Evolutionary conservation across 1,140 invertebrate species (phyloP).

Genomic region (Drosophila micromelanica): DNA sequence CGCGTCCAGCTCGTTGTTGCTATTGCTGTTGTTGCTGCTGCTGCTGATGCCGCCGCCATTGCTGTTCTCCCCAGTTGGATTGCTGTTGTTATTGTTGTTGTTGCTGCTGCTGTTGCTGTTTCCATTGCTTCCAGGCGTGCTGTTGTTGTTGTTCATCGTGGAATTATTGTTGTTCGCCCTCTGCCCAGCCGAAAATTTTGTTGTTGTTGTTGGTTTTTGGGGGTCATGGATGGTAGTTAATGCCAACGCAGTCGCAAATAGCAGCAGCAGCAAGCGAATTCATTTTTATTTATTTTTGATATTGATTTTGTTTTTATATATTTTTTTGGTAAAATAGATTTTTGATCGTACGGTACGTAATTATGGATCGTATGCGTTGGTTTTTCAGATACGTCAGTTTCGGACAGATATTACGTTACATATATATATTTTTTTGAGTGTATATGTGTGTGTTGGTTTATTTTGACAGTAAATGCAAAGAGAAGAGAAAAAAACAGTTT

Average conservation of each 20-base stretch:
- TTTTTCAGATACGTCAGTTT: constrained; percentile 23
- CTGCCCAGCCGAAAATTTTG: constrained; percentile 38
- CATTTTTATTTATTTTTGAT: constrained; percentile 26
- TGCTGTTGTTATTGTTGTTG: constrained; percentile 18
- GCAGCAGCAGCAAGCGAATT: constrained; percentile 43
- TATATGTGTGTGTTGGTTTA: constrained; percentile 48
- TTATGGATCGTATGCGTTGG: constrained; percentile 20
- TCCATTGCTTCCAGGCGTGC: constrained; percentile 23
- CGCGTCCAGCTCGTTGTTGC: constrained; percentile 52
- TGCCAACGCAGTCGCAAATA: constrained; percentile 42
- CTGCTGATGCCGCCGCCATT: constrained; percentile 1
- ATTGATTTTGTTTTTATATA: no score
- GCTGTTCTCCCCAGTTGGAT: constrained; percentile 2
- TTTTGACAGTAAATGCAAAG: constrained; percentile 73
- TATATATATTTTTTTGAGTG: constrained; percentile 4
- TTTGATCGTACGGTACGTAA: constrained; percentile 11
- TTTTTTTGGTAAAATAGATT: constrained; percentile 14
- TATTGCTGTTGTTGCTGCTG: constrained; percentile 10
- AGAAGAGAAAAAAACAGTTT: constrained; percentile 76
- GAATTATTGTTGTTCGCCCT: constrained; percentile 53
- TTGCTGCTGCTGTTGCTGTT: constrained; percentile 13
- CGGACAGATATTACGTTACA: constrained; percentile 36
- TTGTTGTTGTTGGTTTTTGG: constrained; percentile 14
- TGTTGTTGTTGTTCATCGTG: constrained; percentile 29
- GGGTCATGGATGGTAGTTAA: constrained; percentile 5